Evolutionary conservation across 2,797 vertebrate species (phyloP), one percentile per base, ranked within the genome.

Genomic region (Esox lucius): DNA sequence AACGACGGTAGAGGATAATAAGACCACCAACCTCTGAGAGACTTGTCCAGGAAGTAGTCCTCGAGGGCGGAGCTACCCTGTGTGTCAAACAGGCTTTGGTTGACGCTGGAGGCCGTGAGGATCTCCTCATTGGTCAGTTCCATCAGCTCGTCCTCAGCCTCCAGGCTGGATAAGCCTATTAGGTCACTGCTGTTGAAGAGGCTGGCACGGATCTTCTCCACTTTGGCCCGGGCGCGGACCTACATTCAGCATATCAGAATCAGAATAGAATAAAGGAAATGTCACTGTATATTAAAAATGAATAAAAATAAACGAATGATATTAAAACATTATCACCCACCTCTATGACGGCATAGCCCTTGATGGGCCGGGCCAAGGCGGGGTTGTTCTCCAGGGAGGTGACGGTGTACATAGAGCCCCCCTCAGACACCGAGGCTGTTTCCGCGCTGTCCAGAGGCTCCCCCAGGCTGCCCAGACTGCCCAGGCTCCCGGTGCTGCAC

Each of bases 121-220:
- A 99, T 99, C 90, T 99, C 98, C 76, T 99, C 98, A 7, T 96
- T 98, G 28, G 96, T 98, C 94, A 99, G 94, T 83, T 99, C 98
- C 97, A 99, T 97, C 33, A 99, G 86, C 67, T 98, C 97, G 71
- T 99, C 98, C 87, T 99, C 97, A 61, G 96, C 97, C 68, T 98
- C 97, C 85, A 99, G 92, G 87, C 95, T 97, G 24, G 98, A 99
- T 81, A 99, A 86, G 26, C 97, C 97, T 88, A 99, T 99, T 87
- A 99, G 89, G 82, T 99, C 98, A 39, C 97, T 98, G 81, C 97
- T 99, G 84, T 99, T 99, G 78, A 99, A 99, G 4, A 99, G 94
- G 85, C 97, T 98, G 77, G 97, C 98, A 68, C 98, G 95, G 70
- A 99, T 98, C 87, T 99, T 99, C 91, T 99, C 98, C 72, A 98